A percentile compares a stretch with the other conserved stretches of the same genome.
Conservation (phyloP, 2,113 vertebrate species). For the Rallus limicola region DNA sequence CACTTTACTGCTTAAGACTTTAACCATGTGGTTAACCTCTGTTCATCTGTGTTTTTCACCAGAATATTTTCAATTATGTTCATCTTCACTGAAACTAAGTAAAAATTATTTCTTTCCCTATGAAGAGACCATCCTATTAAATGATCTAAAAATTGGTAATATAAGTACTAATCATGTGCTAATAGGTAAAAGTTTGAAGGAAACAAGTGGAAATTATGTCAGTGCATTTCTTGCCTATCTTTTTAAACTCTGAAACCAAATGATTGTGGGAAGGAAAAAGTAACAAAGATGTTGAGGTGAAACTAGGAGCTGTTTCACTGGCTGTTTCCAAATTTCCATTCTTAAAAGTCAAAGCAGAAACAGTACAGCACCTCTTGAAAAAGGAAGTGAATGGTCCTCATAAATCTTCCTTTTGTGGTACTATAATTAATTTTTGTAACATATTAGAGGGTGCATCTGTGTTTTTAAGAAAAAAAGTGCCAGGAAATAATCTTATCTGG, state of each 20-base stretch:
- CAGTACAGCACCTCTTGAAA: neutral
- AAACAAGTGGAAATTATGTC: neutral
- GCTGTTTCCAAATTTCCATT: neutral
- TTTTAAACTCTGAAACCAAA: neutral
- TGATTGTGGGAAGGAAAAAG: neutral
- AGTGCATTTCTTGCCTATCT: neutral
- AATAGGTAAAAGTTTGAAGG: neutral
- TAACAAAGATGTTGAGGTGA: neutral
- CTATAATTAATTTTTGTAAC: neutral
- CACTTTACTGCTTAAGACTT: neutral
- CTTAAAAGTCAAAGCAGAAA: neutral
- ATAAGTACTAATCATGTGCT: neutral
- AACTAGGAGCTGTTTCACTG: neutral
- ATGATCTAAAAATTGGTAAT: neutral
- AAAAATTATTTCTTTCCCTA: neutral
- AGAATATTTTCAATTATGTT: neutral
- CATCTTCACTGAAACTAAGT: neutral
- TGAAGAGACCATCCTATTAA: neutral
- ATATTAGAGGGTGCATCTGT: neutral
- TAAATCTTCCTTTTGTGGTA: neutral
- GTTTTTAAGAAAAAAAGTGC: neutral
- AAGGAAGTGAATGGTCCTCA: rapidly evolving
- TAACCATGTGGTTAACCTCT: neutral
- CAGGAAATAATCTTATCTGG: neutral
- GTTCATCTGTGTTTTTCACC: neutral